Evolutionary conservation across 2,113 vertebrate species (phyloP), one percentile per base, ranked within the genome.

Genomic region (Capreolus pygargus): DNA sequence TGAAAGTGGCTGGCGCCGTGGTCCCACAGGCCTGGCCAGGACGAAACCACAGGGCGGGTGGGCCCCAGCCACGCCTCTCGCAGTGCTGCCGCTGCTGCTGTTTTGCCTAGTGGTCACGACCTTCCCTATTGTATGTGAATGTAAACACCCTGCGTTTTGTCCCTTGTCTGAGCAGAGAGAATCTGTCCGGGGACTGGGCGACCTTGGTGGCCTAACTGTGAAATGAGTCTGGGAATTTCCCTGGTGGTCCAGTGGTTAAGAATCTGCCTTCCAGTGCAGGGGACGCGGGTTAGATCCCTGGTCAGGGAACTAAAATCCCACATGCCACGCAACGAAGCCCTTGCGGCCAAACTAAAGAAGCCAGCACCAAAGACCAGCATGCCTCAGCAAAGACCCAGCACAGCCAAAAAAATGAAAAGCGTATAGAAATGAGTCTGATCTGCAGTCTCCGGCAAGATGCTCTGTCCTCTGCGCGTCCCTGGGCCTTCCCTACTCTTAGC

Each of bases 1-100:
- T 7, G 52, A 83, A 23, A n/a, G 19, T 10, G 52, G 9, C 52
- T 0, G 4, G 33, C 0, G 3, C 11, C 14, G 50, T 13, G 79
- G 33, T 55, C 21, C 50, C 14, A n/a, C 33, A 2, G 30, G 19
- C 10, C 47, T 7, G 79, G 50, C 16, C 50, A 14, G 50, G 79
- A 82, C 33, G 12, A 4, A n/a, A 54, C 5, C 50, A 82, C 50
- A 54, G 30, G 30, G 2, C 7, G 19, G 79, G 11, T 54, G 30
- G 47, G 30, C 11, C 39, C 3, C 39, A 39, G 39, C 39, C 39
- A 39, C 39, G 39, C 39, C 39, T 83, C 21, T 36, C 52, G 8
- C 33, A 27, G 5, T 25, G 52, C 79, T 83, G 52, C 21, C 15
- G 7, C 52, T 52, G 6, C 33, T 36, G 14, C 12, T 27, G 1